Conservation (phyloP, 2,888 invertebrate genomes). For the Agriopis aurantiaria region DNA sequence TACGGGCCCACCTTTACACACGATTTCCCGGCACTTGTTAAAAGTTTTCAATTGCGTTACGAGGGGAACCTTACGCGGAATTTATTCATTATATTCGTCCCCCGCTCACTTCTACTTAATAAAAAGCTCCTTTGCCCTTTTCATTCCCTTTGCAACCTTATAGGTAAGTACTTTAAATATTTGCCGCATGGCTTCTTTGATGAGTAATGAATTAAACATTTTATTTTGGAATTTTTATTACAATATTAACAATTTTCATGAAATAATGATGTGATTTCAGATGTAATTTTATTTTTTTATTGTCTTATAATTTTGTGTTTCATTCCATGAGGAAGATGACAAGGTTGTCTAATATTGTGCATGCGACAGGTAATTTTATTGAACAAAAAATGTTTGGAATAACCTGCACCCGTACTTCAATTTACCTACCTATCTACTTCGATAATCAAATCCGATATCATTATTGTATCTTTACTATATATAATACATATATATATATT, state of each 20-base stretch:
- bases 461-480: no score
- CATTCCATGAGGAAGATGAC: neutral
- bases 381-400: no score
- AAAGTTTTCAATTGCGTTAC: constrained; percentile 87
- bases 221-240: constrained; percentile 72
- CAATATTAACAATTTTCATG: constrained; percentile 59
- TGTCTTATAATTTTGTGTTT: neutral
- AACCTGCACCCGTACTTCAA: no score
- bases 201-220: constrained; percentile 81
- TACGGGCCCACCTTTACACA: constrained; percentile 82
- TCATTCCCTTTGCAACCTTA: constrained; percentile 70
- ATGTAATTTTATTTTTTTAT: constrained; percentile 25
- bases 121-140: constrained; percentile 80
- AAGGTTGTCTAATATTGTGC: no score
- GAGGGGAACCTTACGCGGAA: constrained; percentile 79
- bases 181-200: constrained; percentile 78
- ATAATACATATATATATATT: no score
- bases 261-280: constrained; percentile 49
- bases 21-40: constrained; percentile 86
- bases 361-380: no score
- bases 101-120: constrained; percentile 74
- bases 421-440: no score
- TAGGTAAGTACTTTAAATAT: constrained; percentile 82
- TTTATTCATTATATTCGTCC: constrained; percentile 85
- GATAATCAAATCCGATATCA: no score